phyloP scores from a whole-genome alignment of 2,113 vertebrate species.

The Butastur rufipennis region DNA sequence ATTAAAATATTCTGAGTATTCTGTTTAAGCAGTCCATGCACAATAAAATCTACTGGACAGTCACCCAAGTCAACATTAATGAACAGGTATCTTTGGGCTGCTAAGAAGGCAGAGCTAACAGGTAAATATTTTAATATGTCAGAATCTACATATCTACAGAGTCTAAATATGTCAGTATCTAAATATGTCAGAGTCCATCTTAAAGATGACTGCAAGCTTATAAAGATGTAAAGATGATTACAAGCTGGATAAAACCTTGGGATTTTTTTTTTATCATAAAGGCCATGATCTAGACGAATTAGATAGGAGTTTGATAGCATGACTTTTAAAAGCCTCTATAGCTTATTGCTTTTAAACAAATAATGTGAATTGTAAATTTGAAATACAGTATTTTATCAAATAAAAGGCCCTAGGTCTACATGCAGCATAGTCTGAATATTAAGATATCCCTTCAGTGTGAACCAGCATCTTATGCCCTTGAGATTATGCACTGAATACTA shows the following conservation, averaged over 20 bases:
- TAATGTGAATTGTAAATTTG: not conserved
- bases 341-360: not conserved
- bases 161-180: not conserved
- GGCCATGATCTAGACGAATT: not conserved
- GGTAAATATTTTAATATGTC: not conserved
- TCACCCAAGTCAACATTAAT: not conserved
- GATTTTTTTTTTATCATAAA: not conserved
- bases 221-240: not conserved
- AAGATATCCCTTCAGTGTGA: not conserved
- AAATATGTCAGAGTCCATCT: not conserved
- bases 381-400: not conserved
- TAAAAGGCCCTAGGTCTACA: not conserved
- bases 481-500: not conserved
- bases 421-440: not conserved
- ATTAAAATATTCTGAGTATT: not conserved
- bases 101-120: not conserved
- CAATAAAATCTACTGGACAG: not conserved
- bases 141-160: not conserved
- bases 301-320: not conserved
- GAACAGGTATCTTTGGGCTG: not conserved
- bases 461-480: not conserved
- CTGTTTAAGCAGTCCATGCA: not conserved
- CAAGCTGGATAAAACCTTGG: not conserved
- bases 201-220: not conserved
- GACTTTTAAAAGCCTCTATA: not conserved